Percentiles rank a stretch among this genome's conserved stretches.
These are phyloP conservation scores for Ceratothoa steindachneri DNA, from an alignment of 2,888 invertebrate species.

Conservation along the genomic window DNA sequence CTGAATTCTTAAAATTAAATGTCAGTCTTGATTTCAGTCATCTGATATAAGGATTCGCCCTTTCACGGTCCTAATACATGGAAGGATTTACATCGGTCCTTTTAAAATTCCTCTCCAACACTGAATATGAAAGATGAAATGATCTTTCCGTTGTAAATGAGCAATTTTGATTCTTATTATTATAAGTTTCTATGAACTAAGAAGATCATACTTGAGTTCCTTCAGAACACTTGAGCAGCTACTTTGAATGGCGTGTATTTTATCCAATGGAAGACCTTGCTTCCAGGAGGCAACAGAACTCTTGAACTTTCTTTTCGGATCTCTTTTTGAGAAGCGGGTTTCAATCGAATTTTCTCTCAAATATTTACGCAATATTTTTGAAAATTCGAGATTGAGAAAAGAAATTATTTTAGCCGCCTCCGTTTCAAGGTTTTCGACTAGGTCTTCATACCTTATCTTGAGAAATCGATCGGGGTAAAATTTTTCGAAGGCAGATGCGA, in stretches of 20 bases:
- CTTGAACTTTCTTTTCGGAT: not conserved
- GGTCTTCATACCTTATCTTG: constrained; percentile 17
- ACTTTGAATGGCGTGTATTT: not conserved
- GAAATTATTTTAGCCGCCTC: constrained; percentile 8
- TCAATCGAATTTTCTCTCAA: not conserved
- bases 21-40: too few species aligned
- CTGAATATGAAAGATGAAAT: too few species aligned
- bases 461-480: constrained; percentile 17
- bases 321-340: not conserved
- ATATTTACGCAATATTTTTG: not conserved
- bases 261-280: not conserved
- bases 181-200: not conserved
- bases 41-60: too few species aligned
- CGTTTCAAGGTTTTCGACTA: constrained; percentile 12
- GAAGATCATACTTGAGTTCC: not conserved
- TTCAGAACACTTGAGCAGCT: not conserved
- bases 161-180: too few species aligned
- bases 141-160: too few species aligned
- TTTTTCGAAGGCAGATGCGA: constrained; percentile 14
- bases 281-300: not conserved
- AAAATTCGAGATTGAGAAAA: constrained; percentile 15
- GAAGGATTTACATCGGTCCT: too few species aligned
- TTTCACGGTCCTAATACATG: too few species aligned
- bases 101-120: too few species aligned
- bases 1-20: too few species aligned